Evolutionary conservation across 2,113 vertebrate genomes (phyloP).

Genomic region (Coregonus clupeaformis): DNA sequence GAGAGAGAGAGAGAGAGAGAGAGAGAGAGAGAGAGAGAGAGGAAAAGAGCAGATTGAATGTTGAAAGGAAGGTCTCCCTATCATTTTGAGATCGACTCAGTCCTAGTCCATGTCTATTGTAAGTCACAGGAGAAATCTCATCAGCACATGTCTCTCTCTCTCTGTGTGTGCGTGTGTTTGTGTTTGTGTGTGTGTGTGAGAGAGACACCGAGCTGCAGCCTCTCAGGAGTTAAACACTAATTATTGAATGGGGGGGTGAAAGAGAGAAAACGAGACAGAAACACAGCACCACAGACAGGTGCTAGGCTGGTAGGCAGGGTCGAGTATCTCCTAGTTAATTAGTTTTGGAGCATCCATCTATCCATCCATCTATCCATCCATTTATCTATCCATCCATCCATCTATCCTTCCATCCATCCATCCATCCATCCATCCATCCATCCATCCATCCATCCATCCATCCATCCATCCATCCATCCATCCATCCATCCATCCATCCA

Average conservation of each 20-base stretch:
- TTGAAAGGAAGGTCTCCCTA: constrained; percentile 22
- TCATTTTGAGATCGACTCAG: constrained; percentile 28
- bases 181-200: background rate
- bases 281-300: constrained; percentile 15
- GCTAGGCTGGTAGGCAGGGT: constrained; percentile 23
- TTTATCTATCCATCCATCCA: too few species aligned
- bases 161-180: background rate
- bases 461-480: too few species aligned
- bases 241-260: constrained; percentile 48
- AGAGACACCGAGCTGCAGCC: constrained; percentile 55
- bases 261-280: background rate
- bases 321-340: constrained; percentile 51
- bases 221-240: constrained; percentile 75
- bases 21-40: too few species aligned
- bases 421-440: too few species aligned
- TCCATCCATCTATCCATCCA: too few species aligned
- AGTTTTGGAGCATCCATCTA: constrained; percentile 35
- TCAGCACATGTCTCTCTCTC: constrained; percentile 29
- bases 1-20: too few species aligned
- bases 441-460: too few species aligned
- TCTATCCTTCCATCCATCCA: too few species aligned
- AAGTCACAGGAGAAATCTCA: constrained; percentile 38
- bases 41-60: constrained; percentile 16
- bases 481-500: too few species aligned
- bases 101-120: constrained; percentile 27